Base-by-base conservation (phyloP, 2,113 vertebrate genomes). In the Crotalus tigris region DNA sequence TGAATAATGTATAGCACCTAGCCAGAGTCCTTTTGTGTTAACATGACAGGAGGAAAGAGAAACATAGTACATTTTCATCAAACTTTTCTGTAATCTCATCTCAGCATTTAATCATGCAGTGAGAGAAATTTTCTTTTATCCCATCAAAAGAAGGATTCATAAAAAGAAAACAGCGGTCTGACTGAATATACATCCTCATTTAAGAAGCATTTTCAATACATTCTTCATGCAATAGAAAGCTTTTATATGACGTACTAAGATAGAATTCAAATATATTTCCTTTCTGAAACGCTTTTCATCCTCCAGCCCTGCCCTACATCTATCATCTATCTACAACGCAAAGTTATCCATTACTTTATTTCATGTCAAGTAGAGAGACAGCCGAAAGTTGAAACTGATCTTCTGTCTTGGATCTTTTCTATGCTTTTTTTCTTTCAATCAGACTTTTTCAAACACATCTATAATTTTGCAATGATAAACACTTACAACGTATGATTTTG, bases 341-440 rank as follows among this genome's bases (percentile, higher is more conserved):
- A 61, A 51, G 9, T 44, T 87, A 94, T 92, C 59, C 9, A 49
- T 69, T n/a, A 86, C 21, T n/a, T n/a, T 1, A n/a, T 0, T 0
- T 91, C 11, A 85, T 64, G 90, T 94, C 81, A 94, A 93, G 53
- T 26, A 92, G 89, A n/a, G 33, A 2, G 69, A 88, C 29, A 90
- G 1, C 0, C 64, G 46, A 13, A 88, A 0, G 46, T 69, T 17
- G 4, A 75, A 3, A 29, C 26, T 15, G 0, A 24, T 4, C 81
- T 26, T 15, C 49, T 1, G 33, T 54, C 26, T 88, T 23, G 13
- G 5, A 15, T 59, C 10, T 59, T 75, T 90, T 29, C 24, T 81
- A 11, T 61, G 7, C 26, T 10, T 51, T 51, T 8, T n/a, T 46
- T 4, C 88, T 55, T 92, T 94, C 21, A 87, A 12, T 90, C 0